A percentile compares a stretch with the other conserved stretches of the same genome.
Evolutionary conservation across 1,140 invertebrate genomes (phyloP).

Genomic region (Drosophila elegans): DNA sequence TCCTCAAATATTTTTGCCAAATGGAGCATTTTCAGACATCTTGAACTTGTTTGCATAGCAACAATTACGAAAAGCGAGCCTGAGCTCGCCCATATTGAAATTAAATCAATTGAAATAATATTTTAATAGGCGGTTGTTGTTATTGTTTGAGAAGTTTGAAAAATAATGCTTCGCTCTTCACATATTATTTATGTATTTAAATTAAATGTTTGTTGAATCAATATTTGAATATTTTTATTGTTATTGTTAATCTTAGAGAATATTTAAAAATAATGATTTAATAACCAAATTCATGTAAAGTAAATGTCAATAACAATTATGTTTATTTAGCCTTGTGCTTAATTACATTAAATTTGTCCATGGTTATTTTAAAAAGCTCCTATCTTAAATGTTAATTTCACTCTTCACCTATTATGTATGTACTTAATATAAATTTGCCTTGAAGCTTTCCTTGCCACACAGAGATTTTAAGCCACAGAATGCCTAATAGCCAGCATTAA

Average conservation of each 20-base stretch:
- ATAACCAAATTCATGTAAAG: no score
- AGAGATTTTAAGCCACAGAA: not conserved
- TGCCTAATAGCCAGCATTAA: not conserved
- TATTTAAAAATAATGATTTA: no score
- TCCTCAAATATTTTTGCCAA: conserved; percentile 73
- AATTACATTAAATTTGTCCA: no score
- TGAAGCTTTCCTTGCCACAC: not conserved
- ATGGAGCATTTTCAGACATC: conserved; percentile 10
- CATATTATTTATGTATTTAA: no score
- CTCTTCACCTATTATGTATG: not conserved
- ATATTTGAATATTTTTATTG: no score
- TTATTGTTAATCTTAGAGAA: no score
- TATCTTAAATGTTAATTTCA: not conserved
- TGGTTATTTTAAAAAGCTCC: no score
- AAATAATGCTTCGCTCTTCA: no score
- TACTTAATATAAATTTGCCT: not conserved
- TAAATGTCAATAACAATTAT: no score
- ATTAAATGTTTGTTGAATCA: no score
- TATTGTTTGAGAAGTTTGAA: no score
- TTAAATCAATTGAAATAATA: not conserved
- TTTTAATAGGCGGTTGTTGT: not conserved
- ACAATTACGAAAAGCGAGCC: conserved; percentile 4
- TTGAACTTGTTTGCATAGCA: conserved; percentile 19
- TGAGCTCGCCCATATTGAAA: not conserved
- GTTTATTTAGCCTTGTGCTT: no score